phyloP scores from a whole-genome alignment of 2,888 invertebrate species.

The Drosophila kokeensis region DNA sequence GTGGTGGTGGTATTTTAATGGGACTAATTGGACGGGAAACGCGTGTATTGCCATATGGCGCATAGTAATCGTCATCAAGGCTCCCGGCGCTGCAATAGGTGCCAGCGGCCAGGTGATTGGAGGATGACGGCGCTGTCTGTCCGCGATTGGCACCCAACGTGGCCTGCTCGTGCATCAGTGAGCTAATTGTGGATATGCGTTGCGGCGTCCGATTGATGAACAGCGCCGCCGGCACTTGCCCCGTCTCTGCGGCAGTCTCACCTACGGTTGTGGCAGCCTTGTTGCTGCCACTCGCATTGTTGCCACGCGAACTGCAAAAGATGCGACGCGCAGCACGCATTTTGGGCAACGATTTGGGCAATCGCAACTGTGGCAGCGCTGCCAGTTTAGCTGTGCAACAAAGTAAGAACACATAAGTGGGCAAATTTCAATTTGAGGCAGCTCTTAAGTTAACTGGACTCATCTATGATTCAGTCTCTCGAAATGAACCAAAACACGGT shows the following conservation, averaged over 20 bases:
- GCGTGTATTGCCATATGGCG: slow-evolving; percentile 46
- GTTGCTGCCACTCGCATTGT: slow-evolving; percentile 50
- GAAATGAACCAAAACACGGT: background rate
- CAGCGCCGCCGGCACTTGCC: slow-evolving; percentile 57
- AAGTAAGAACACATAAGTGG: background rate
- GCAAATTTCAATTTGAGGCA: background rate
- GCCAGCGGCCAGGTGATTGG: slow-evolving; percentile 25
- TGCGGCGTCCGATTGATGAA: slow-evolving; percentile 83
- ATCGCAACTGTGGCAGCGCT: slow-evolving; percentile 78
- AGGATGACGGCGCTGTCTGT: slow-evolving; percentile 3
- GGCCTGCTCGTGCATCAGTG: slow-evolving; percentile 74
- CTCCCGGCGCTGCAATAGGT: slow-evolving; percentile 79
- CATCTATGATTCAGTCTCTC: background rate
- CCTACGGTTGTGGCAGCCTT: slow-evolving; percentile 6
- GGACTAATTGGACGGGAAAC: slow-evolving; percentile 72
- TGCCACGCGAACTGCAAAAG: slow-evolving; percentile 78
- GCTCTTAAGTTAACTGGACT: background rate
- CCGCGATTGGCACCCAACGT: background rate
- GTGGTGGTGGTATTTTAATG: slow-evolving; percentile 42
- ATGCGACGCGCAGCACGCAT: slow-evolving; percentile 77
- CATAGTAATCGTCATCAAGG: slow-evolving; percentile 80
- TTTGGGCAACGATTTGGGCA: slow-evolving; percentile 83
- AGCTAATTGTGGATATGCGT: slow-evolving; percentile 83
- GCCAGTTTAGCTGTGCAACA: slow-evolving; percentile 73
- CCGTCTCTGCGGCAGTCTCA: background rate